Percentiles rank a stretch among this genome's conserved stretches.
phyloP scores from a whole-genome alignment of 2,888 invertebrate species.

The Lycocerus yunnanus region DNA sequence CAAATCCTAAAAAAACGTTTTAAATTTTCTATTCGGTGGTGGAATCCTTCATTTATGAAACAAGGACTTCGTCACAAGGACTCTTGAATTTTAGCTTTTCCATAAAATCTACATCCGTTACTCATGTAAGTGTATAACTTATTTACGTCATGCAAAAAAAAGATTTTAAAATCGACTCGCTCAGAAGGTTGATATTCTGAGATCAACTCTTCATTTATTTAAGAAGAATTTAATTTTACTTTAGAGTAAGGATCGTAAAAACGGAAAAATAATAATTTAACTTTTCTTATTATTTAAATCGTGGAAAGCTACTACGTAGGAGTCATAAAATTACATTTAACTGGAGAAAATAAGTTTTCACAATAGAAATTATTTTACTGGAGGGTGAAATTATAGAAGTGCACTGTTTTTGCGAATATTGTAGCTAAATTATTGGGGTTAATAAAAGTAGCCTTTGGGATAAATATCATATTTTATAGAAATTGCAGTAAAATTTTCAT shows the following conservation, averaged over 20 bases:
- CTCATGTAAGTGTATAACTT: neutral
- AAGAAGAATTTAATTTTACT: neutral
- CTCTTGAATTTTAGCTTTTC: neutral
- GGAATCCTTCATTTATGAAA: neutral
- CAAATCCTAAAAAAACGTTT: neutral
- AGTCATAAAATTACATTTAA: neutral
- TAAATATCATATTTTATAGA: neutral
- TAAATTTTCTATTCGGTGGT: neutral
- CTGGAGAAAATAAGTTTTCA: neutral
- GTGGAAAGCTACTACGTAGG: neutral
- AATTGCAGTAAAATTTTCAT: neutral
- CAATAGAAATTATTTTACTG: neutral
- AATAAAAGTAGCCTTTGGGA: neutral
- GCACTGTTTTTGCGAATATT: neutral
- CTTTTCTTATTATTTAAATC: neutral
- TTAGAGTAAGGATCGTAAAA: neutral
- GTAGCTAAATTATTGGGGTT: neutral
- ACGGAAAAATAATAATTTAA: neutral
- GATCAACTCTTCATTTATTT: neutral
- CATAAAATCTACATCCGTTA: neutral
- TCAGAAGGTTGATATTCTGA: neutral
- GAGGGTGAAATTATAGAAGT: neutral
- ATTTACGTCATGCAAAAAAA: neutral
- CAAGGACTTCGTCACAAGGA: neutral
- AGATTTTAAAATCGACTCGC: neutral